Conservation (phyloP, 2,113 vertebrate species). For the Ursus arctos region DNA sequence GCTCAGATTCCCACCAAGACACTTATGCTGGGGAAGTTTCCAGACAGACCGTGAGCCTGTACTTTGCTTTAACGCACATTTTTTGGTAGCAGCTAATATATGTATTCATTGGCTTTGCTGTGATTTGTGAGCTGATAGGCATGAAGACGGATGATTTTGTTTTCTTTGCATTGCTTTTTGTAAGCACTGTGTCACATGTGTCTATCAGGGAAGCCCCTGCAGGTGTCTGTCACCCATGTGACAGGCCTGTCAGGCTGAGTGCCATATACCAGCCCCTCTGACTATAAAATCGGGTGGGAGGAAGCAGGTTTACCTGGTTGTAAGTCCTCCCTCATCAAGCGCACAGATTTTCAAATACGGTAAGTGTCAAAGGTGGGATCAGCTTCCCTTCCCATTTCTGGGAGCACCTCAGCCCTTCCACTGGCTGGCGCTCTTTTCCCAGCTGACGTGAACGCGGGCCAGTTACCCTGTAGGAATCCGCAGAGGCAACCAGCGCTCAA, state of each 20-base stretch:
- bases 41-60: background rate
- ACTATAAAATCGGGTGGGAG: background rate
- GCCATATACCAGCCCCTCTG: background rate
- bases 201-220: background rate
- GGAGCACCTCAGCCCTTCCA: background rate
- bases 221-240: background rate
- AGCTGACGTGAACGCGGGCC: background rate
- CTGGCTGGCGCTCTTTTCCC: background rate
- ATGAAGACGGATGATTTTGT: background rate
- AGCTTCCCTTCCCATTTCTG: background rate
- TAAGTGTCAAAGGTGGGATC: background rate
- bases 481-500: background rate
- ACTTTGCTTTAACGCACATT: background rate
- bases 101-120: background rate
- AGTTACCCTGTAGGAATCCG: background rate
- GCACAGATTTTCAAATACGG: background rate
- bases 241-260: background rate
- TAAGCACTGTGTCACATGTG: background rate
- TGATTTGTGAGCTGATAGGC: background rate
- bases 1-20: background rate
- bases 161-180: background rate
- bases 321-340: background rate
- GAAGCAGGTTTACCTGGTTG: background rate
- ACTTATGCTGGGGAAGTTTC: background rate
- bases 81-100: background rate